Evolutionary conservation across 2,888 invertebrate genomes (phyloP).

Genomic region (Agriopis aurantiaria): DNA sequence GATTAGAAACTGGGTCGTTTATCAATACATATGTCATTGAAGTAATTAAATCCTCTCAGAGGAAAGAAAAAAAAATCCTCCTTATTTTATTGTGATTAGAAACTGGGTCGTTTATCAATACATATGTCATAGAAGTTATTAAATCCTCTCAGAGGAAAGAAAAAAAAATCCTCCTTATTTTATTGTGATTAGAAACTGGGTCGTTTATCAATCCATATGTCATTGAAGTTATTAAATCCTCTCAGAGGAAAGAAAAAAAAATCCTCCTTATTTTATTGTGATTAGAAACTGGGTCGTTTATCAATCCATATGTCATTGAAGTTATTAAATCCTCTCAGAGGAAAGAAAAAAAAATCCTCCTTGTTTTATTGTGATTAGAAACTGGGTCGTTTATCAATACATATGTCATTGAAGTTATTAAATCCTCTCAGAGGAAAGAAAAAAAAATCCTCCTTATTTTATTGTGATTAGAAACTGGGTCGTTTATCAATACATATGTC

Average conservation of each 20-base stretch:
- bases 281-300: conserved; percentile 1
- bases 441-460: too few relatives aligned
- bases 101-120: conserved; percentile 2
- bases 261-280: too few relatives aligned
- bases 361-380: background rate
- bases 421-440: too few relatives aligned
- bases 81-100: background rate
- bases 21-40: conserved; percentile 8
- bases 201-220: conserved; percentile 3
- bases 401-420: conserved; percentile 15
- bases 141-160: too few relatives aligned
- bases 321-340: too few relatives aligned
- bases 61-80: too few relatives aligned
- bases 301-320: conserved; percentile 6
- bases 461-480: background rate
- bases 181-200: background rate
- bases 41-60: too few relatives aligned
- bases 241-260: too few relatives aligned
- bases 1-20: background rate
- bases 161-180: too few relatives aligned
- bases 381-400: conserved; percentile 1
- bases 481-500: conserved; percentile 4
- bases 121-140: conserved; percentile 12
- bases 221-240: conserved; percentile 17
- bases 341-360: too few relatives aligned